Conservation (phyloP, 2,888 invertebrate species). For the Nycteola revayana region DNA sequence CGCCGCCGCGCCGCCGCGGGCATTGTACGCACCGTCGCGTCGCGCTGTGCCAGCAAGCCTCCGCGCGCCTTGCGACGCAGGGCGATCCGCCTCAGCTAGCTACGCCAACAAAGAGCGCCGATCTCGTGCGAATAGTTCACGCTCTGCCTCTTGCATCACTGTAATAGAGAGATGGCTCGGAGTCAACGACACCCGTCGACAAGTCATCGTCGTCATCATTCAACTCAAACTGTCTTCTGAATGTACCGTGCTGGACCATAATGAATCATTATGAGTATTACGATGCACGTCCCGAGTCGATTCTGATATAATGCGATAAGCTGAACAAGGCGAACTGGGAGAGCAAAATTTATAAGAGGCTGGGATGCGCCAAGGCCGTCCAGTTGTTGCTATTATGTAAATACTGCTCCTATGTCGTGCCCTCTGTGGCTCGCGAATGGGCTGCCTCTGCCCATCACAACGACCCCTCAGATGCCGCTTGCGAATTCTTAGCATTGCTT, state of each 20-base stretch:
- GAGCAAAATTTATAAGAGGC: slow-evolving; percentile 37
- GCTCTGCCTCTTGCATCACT: slow-evolving; percentile 63
- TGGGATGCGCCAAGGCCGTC: slow-evolving; percentile 61
- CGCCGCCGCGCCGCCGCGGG: slow-evolving; percentile 35
- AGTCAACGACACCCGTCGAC: slow-evolving; percentile 66
- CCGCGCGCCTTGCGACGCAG: slow-evolving; percentile 21
- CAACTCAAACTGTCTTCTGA: slow-evolving; percentile 47
- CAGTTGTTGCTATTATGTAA: slow-evolving; percentile 68
- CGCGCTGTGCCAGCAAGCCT: slow-evolving; percentile 17
- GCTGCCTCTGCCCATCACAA: slow-evolving; percentile 19
- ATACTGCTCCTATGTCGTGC: slow-evolving; percentile 51
- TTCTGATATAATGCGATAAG: slow-evolving; percentile 38
- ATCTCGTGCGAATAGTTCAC: slow-evolving; percentile 64
- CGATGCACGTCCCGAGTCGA: slow-evolving; percentile 29
- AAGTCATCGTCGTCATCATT: slow-evolving; percentile 56
- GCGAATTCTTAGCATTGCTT: slow-evolving; percentile 2
- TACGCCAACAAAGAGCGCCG: slow-evolving; percentile 38
- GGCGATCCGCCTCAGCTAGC: slow-evolving; percentile 17
- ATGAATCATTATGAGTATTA: slow-evolving; percentile 39
- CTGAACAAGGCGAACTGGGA: slow-evolving; percentile 34
- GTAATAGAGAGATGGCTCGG: slow-evolving; percentile 47
- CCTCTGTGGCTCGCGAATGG: slow-evolving; percentile 29
- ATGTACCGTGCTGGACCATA: slow-evolving; percentile 25
- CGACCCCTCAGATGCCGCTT: slow-evolving; percentile 22
- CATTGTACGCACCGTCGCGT: slow-evolving; percentile 34